A percentile compares a stretch with the other conserved stretches of the same genome.
Evolutionary conservation across 2,888 invertebrate genomes (phyloP).

Genomic region (Rhaphigaster nebulosa): DNA sequence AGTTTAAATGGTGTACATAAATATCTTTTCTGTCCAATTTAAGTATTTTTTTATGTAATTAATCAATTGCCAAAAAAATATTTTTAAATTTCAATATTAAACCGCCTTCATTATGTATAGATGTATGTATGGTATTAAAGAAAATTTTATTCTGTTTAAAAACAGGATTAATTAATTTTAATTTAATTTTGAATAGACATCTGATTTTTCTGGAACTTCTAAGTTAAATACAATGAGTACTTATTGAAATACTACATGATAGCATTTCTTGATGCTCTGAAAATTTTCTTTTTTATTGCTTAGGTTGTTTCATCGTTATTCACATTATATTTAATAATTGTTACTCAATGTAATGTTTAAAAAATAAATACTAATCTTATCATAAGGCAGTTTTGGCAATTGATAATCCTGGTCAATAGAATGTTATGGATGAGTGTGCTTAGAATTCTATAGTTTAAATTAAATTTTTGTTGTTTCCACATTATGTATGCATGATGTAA

Average conservation of each 20-base stretch:
- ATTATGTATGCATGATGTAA: slow-evolving; percentile 44
- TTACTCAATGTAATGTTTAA: neutral
- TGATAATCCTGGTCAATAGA: slow-evolving; percentile 15
- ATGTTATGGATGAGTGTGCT: slow-evolving; percentile 50
- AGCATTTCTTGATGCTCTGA: neutral
- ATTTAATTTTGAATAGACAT: neutral
- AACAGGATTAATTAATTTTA: neutral
- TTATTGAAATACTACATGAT: neutral
- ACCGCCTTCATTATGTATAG: neutral
- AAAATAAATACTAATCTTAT: neutral
- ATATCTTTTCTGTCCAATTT: neutral
- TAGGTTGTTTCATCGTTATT: neutral
- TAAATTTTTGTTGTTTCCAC: slow-evolving; percentile 34
- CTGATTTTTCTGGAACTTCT: neutral
- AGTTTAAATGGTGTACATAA: slow-evolving; percentile 40
- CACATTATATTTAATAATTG: neutral
- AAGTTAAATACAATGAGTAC: neutral
- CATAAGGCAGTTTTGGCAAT: slow-evolving; percentile 10
- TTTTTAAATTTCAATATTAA: neutral
- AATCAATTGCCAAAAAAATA: slow-evolving; percentile 34
- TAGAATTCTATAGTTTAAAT: slow-evolving; percentile 40
- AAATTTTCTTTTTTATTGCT: neutral
- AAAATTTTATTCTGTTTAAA: neutral
- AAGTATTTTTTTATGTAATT: neutral
- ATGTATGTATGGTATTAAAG: neutral